Base-by-base conservation (phyloP, 2,888 invertebrate genomes). In the Xestia c-nigrum region DNA sequence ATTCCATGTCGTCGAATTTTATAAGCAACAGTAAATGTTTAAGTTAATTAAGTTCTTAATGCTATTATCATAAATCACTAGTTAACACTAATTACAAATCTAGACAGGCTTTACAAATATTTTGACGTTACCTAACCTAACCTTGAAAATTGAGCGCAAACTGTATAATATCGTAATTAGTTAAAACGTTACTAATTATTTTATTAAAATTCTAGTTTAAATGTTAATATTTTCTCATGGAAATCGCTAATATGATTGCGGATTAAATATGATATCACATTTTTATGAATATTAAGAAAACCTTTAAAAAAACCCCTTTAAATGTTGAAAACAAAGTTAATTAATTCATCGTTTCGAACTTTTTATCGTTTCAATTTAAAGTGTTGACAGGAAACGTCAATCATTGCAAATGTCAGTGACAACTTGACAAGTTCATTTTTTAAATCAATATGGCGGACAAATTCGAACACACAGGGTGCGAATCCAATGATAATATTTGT, bases 141-240 rank as follows among this genome's bases (percentile, higher is more conserved):
- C 85, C 83, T 83, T 83, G 76, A 74, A 38, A 46, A 52, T 52
- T 52, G 19, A 68, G 31, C 59, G 10, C 76, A 52, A 12, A 76
- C 71, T 85, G 21, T 47, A 63, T 71, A 72, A 76, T 71, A 57
- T 66, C 7, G 5, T 76, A 73, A 81, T 85, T 84, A 80, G 24
- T 72, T 12, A 59, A 68, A 69, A 72, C 64, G 31, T 66, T 74
- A 66, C 72, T 81, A 66, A 74, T 84, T 76, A 76, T 55, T 77
- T 74, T 1, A 85, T 83, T 64, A 72, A 74, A 71, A 78, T 70
- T 73, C 66, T 52, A 65, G 40, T 40, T 16, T 59, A 71, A 85
- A 85, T 85, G 77, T 79, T 79, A 83, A 71, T 74, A 61, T 72
- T 68, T 68, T 83, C 71, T 74, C 79, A 79, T 77, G 46, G 14